Conservation (phyloP, 2,888 invertebrate species). For the Acleris cristana region DNA sequence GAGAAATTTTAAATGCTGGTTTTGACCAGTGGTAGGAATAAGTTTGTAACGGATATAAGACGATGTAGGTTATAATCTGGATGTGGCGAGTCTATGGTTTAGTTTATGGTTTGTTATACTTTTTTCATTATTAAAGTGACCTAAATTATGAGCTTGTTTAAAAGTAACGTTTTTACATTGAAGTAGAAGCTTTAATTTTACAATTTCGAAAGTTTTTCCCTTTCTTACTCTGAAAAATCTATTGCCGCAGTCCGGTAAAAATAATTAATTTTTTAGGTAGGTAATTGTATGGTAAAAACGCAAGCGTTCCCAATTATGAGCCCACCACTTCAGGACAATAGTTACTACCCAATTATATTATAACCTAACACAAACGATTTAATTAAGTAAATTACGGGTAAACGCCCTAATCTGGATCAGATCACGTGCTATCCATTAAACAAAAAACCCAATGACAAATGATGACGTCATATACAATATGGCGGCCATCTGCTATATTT, state of each 20-base stretch:
- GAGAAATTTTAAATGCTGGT: background rate
- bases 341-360: too few species aligned
- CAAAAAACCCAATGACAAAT: conserved; percentile 7
- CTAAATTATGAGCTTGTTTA: background rate
- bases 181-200: too few species aligned
- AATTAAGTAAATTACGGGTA: background rate
- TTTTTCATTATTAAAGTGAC: background rate
- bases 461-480: conserved; percentile 11
- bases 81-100: conserved; percentile 6
- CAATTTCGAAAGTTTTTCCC: too few species aligned
- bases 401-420: background rate
- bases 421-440: conserved; percentile 10
- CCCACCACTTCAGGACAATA: too few species aligned
- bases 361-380: background rate
- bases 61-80: conserved; percentile 2
- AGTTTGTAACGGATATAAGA: conserved; percentile 3
- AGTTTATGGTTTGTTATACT: background rate
- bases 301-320: too few species aligned
- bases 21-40: background rate
- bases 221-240: too few species aligned
- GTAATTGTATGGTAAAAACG: too few species aligned
- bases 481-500: conserved; percentile 13
- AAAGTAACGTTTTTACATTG: background rate
- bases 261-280: too few species aligned
- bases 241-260: too few species aligned